These are phyloP conservation scores for Cynoglossus semilaevis DNA, from an alignment of 2,113 vertebrate genomes.

Conservation along the genomic window DNA sequence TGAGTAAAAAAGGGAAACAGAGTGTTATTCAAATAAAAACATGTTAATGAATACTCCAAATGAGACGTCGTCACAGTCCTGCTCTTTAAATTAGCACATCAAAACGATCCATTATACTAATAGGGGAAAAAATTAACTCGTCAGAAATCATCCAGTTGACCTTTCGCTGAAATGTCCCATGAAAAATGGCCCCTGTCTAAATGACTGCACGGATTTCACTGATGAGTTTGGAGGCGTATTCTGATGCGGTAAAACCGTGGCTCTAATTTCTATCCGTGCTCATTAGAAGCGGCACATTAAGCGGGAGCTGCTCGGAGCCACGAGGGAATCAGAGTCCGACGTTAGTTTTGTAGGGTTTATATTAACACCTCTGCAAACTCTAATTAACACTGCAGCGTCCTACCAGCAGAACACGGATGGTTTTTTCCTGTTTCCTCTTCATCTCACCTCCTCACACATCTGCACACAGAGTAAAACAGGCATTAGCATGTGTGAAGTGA, in stretches of 20 bases:
- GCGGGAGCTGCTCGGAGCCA: slow-evolving; percentile 20
- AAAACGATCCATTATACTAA: slow-evolving; percentile 24
- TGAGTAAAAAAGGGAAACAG: not conserved
- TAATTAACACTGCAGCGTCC: slow-evolving; percentile 55
- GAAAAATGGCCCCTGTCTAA: not conserved
- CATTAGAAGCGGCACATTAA: slow-evolving; percentile 19
- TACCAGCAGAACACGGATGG: slow-evolving; percentile 19
- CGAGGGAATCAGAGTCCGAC: slow-evolving; percentile 12
- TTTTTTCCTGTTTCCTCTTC: slow-evolving; percentile 18
- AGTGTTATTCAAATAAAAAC: slow-evolving; percentile 9
- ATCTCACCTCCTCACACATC: slow-evolving; percentile 44
- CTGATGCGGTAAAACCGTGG: not conserved
- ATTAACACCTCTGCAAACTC: slow-evolving; percentile 61
- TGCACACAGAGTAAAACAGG: slow-evolving; percentile 35
- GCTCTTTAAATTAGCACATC: slow-evolving; percentile 36
- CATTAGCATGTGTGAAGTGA: slow-evolving; percentile 54
- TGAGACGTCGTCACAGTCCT: slow-evolving; percentile 31
- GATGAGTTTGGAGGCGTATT: not conserved
- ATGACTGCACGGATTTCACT: slow-evolving; percentile 1
- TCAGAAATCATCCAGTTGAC: slow-evolving; percentile 39
- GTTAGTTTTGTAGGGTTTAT: slow-evolving; percentile 54
- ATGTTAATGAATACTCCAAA: slow-evolving; percentile 40
- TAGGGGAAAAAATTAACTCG: slow-evolving; percentile 25
- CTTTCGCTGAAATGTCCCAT: slow-evolving; percentile 6
- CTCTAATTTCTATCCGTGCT: slow-evolving; percentile 6